These are phyloP conservation scores for Nanorana parkeri DNA, from an alignment of 2,113 vertebrate genomes.

Conservation along the genomic window DNA sequence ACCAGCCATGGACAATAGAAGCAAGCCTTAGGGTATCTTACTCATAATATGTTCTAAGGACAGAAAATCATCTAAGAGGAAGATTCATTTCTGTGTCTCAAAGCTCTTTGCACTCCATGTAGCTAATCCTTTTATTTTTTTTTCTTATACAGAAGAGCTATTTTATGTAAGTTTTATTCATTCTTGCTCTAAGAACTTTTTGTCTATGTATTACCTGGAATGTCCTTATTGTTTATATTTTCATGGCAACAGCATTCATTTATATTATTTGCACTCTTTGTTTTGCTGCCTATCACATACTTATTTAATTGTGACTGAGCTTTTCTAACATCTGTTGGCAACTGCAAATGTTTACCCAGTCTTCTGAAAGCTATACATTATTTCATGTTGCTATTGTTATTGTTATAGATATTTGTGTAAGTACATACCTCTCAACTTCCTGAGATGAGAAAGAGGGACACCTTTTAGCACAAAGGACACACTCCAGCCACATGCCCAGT, in stretches of 20 bases:
- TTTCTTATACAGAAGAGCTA: neutral
- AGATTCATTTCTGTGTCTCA: conserved; percentile 32
- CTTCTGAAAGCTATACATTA: too few relatives aligned
- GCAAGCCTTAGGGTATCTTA: conserved; percentile 43
- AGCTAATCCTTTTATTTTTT: conserved; percentile 20
- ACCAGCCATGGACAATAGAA: conserved; percentile 33
- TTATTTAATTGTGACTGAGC: neutral
- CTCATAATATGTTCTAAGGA: conserved; percentile 13
- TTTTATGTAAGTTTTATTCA: conserved; percentile 14
- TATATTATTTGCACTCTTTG: neutral
- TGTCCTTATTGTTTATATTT: neutral
- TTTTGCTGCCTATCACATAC: neutral
- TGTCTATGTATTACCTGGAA: neutral
- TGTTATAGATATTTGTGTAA: too few relatives aligned
- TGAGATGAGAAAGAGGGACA: too few relatives aligned
- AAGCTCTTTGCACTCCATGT: conserved; percentile 27
- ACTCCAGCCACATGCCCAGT: too few relatives aligned
- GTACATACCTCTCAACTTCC: too few relatives aligned
- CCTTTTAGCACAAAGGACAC: too few relatives aligned
- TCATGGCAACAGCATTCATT: neutral
- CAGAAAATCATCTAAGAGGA: conserved; percentile 10
- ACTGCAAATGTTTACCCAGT: too few relatives aligned
- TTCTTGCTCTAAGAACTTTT: neutral
- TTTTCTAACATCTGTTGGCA: neutral
- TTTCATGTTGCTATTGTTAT: too few relatives aligned